Evolutionary conservation across 2,113 vertebrate genomes (phyloP).

Genomic region (Atlantisia rogersi): DNA sequence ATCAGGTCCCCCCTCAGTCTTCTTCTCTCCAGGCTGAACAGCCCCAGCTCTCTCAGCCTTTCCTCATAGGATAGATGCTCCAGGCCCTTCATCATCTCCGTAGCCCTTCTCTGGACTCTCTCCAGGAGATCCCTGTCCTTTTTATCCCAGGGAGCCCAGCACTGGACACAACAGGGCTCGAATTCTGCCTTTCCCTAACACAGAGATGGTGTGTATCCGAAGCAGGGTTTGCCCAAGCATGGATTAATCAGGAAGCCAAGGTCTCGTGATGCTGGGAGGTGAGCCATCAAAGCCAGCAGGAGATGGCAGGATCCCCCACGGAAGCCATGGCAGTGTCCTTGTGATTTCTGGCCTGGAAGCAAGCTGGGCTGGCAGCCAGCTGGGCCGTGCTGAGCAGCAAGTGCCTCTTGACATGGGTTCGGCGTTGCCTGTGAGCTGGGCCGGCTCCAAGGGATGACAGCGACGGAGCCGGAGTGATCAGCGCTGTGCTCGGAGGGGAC

Average conservation of each 20-base stretch:
- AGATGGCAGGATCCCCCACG: neutral
- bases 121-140: too few species aligned
- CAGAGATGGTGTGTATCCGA: neutral
- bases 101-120: too few species aligned
- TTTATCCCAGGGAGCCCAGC: too few species aligned
- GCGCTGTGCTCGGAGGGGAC: neutral
- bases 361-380: conserved; percentile 12
- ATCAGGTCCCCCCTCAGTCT: too few species aligned
- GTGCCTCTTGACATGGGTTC: conserved; percentile 36
- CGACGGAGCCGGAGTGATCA: neutral
- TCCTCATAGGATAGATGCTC: too few species aligned
- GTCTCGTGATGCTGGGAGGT: neutral
- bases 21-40: too few species aligned
- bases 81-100: too few species aligned
- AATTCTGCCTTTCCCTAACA: neutral
- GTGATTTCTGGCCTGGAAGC: neutral
- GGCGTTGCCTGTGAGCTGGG: neutral
- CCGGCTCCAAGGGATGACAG: conserved; percentile 18
- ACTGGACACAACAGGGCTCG: neutral
- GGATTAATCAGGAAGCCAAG: neutral
- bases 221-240: neutral
- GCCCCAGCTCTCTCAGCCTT: too few species aligned
- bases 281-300: neutral
- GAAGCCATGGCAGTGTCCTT: neutral
- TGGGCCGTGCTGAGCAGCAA: neutral